Conservation (phyloP, 2,113 vertebrate species). For the Colistium nudipinnis region DNA sequence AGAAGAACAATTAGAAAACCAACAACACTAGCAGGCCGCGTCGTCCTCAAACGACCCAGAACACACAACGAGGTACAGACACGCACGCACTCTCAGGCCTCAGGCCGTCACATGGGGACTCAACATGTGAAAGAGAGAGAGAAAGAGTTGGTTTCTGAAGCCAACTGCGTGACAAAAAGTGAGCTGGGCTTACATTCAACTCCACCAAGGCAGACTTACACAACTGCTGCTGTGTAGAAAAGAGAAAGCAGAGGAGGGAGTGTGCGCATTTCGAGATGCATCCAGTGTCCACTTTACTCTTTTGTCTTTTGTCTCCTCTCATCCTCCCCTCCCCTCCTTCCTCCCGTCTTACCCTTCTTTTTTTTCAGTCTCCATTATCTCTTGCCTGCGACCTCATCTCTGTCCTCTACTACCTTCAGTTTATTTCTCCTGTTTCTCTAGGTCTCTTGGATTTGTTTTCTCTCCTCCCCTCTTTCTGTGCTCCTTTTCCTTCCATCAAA, state of each 20-base stretch:
- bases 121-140: slow-evolving; percentile 21
- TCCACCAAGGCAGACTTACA: slow-evolving; percentile 37
- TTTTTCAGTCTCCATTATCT: background rate
- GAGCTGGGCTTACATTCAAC: slow-evolving; percentile 43
- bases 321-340: background rate
- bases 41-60: slow-evolving; percentile 33
- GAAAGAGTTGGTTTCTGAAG: slow-evolving; percentile 29
- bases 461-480: too few relatives aligned
- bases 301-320: background rate
- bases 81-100: slow-evolving; percentile 7
- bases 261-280: slow-evolving; percentile 10
- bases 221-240: background rate
- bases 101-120: slow-evolving; percentile 11
- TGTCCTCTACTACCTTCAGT: background rate
- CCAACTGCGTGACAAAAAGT: slow-evolving; percentile 37
- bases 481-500: background rate
- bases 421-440: background rate
- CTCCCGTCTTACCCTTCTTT: background rate
- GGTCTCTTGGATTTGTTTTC: background rate
- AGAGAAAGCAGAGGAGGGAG: slow-evolving; percentile 12
- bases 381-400: too few relatives aligned
- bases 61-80: slow-evolving; percentile 1
- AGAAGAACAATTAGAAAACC: slow-evolving; percentile 2
- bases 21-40: background rate
- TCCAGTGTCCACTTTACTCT: background rate